phyloP scores from a whole-genome alignment of 2,113 vertebrate species.

The Varanus komodoensis region DNA sequence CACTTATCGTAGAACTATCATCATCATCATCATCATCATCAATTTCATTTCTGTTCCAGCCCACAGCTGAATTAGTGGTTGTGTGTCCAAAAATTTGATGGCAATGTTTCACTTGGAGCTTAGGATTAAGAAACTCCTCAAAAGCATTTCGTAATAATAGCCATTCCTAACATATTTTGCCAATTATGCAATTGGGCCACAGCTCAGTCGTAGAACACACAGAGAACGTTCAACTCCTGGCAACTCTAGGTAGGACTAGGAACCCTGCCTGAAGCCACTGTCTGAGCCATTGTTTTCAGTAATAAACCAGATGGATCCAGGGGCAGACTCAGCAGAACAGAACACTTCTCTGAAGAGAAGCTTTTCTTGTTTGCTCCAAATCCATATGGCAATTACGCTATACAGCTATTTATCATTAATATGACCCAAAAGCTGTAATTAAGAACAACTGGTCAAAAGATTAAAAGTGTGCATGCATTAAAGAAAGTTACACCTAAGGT shows the following conservation, averaged over 20 bases:
- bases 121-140: background rate
- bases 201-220: constrained; percentile 3
- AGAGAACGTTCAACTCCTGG: background rate
- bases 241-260: no score
- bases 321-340: background rate
- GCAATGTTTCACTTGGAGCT: constrained; percentile 45
- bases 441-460: constrained; percentile 51
- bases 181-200: background rate
- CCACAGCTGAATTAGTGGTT: constrained; percentile 25
- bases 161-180: background rate
- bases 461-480: constrained; percentile 43
- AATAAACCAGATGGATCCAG: constrained; percentile 20
- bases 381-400: constrained; percentile 3
- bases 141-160: background rate
- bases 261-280: no score
- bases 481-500: background rate
- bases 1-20: background rate
- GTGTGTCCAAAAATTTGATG: constrained; percentile 48
- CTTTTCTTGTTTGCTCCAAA: constrained; percentile 27
- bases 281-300: background rate
- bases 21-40: no score
- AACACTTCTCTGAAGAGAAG: background rate
- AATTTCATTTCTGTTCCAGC: no score
- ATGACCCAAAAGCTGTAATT: constrained; percentile 54
- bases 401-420: constrained; percentile 51